phyloP scores from a whole-genome alignment of 1,140 invertebrate genomes.

The Drosophila sechellia region DNA sequence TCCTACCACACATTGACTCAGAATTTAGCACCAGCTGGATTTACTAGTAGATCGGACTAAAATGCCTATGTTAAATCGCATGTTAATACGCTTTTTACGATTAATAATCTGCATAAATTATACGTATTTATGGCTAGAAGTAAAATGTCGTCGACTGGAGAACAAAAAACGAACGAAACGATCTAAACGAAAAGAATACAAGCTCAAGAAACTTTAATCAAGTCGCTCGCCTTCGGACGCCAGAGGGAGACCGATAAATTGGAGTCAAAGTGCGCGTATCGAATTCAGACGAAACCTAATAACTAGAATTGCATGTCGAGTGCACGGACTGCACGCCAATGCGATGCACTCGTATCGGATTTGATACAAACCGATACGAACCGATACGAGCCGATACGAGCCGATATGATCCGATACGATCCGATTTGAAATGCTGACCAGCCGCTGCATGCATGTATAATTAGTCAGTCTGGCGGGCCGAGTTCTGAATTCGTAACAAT shows the following conservation, averaged over 20 bases:
- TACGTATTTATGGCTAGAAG: constrained; percentile 31
- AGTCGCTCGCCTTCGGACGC: constrained; percentile 43
- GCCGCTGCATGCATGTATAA: constrained; percentile 13
- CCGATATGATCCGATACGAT: neutral
- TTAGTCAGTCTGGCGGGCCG: constrained; percentile 24
- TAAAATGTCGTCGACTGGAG: constrained; percentile 6
- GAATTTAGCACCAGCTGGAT: constrained; percentile 10
- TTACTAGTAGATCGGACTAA: neutral
- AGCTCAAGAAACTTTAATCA: constrained; percentile 37
- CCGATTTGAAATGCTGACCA: neutral
- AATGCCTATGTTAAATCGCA: constrained; percentile 32
- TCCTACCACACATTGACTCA: constrained; percentile 36
- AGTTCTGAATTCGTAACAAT: constrained; percentile 37
- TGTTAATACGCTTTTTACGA: constrained; percentile 41
- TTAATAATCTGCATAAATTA: constrained; percentile 52
- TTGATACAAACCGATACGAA: neutral
- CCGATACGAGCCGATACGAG: neutral
- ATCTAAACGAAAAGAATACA: constrained; percentile 2
- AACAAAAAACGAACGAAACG: constrained; percentile 6
- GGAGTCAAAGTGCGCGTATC: constrained; percentile 57
- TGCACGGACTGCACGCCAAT: constrained; percentile 11
- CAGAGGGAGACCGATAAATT: constrained; percentile 37
- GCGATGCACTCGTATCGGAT: constrained; percentile 4
- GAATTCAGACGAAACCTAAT: constrained; percentile 50
- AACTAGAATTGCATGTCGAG: constrained; percentile 34